Base-by-base conservation (phyloP, 2,888 invertebrate species). In the Dicranocentrus wangi region DNA sequence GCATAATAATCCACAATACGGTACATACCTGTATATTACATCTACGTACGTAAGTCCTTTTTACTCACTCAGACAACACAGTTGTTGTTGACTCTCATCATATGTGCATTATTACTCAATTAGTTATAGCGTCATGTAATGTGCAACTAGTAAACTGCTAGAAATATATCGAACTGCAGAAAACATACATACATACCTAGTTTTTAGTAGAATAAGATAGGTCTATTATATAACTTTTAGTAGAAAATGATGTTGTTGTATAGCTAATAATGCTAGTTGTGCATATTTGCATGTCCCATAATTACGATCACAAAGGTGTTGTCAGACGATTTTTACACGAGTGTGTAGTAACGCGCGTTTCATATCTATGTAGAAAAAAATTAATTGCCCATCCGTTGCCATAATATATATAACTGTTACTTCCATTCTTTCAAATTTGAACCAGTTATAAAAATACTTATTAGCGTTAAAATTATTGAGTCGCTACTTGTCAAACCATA, bases 21-120 rank as follows among this genome's bases (percentile, higher is more conserved):
- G 32, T 32, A 32, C 32, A 32, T 32, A n/a, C n/a, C n/a, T 58
- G 27, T 51, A 42, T 66, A 60, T 28, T 58, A 68, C 42, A 77
- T 15, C 7, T 70, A 78, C 70, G 71, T 70, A 78, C 70, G 71
- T 51, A 71, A 28, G 5, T 72, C 61, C 43, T 72, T 68, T 79
- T 72, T 72, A 79, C 68, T 79, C 78, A 70, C 72, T 79, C 79
- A 73, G 43, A 53, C 43, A 53, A 60, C 47, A 43, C 28, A 80
- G 69, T 80, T 73, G 69, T 73, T 73, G 65, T 66, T 73, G 71
- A 80, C 80, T 80, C 79, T 78, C 79, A 79, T 80, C 80, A 60
- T 80, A 80, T 73, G 80, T 80, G 80, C 80, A 80, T 80, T 80
- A 80, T 73, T 80, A 80, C 73, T 80, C 80, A 78, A 60, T 60